Percentiles rank a stretch among this genome's conserved stretches.
These are phyloP conservation scores for Rhinichthys osculus DNA, from an alignment of 2,797 vertebrate genomes.

Conservation along the genomic window DNA sequence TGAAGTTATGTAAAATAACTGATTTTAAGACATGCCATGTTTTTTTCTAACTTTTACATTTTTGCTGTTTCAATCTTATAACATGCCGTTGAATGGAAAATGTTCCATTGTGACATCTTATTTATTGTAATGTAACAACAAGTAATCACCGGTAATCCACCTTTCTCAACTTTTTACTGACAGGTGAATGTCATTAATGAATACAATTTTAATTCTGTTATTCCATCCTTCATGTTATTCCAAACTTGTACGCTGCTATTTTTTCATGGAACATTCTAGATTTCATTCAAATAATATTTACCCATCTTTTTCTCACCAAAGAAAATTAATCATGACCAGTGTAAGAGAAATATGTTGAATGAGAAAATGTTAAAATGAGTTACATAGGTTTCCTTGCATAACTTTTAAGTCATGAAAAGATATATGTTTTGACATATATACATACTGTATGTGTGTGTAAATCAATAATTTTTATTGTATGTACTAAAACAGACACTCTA, in stretches of 20 bases:
- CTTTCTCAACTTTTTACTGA: background rate
- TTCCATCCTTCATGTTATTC: background rate
- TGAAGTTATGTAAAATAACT: background rate
- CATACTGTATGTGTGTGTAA: too few relatives aligned
- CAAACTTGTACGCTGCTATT: background rate
- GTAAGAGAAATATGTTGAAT: too few relatives aligned
- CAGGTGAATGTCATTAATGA: background rate
- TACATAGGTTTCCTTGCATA: too few relatives aligned
- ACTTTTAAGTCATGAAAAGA: too few relatives aligned
- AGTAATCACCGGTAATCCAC: too few relatives aligned
- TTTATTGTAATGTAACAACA: background rate
- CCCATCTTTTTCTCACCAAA: background rate
- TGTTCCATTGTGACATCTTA: background rate
- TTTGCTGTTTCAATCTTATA: background rate
- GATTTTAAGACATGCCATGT: background rate
- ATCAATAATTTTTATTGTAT: too few relatives aligned
- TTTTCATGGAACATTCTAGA: background rate
- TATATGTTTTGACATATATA: too few relatives aligned
- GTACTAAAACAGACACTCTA: too few relatives aligned
- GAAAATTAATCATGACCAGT: background rate
- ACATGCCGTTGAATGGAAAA: background rate
- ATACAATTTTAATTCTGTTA: background rate
- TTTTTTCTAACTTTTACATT: background rate
- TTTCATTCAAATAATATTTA: background rate
- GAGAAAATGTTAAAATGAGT: too few relatives aligned